Evolutionary conservation across 2,113 vertebrate genomes (phyloP).

Genomic region (Regulus satrapa): DNA sequence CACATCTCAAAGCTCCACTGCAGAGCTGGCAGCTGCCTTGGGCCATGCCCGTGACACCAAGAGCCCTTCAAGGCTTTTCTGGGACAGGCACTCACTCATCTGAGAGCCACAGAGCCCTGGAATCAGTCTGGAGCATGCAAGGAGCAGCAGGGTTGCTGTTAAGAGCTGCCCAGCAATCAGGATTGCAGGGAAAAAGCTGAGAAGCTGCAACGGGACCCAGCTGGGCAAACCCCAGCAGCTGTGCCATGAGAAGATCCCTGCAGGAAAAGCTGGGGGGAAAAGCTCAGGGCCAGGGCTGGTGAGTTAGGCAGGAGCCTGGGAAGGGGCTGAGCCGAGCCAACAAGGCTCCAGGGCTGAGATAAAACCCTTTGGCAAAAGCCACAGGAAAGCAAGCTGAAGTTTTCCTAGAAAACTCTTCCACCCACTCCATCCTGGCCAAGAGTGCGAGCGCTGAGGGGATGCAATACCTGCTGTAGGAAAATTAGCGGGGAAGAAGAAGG

Average conservation of each 20-base stretch:
- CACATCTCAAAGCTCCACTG: neutral
- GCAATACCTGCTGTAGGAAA: neutral
- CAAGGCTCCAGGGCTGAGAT: neutral
- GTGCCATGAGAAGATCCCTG: neutral
- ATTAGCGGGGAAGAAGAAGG: neutral
- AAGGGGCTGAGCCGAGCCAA: neutral
- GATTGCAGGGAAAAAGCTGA: neutral
- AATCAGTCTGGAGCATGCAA: fast-evolving
- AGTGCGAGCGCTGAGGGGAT: fast-evolving
- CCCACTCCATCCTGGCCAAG: neutral
- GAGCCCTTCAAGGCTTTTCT: neutral
- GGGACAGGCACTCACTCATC: fast-evolving
- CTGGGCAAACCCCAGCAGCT: neutral
- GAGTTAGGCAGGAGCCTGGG: neutral
- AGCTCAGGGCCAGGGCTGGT: neutral
- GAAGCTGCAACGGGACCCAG: neutral
- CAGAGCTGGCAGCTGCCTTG: neutral
- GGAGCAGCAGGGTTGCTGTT: neutral
- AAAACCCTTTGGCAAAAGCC: neutral
- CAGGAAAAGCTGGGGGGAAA: neutral
- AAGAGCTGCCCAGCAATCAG: neutral
- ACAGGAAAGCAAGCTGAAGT: neutral
- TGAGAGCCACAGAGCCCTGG: fast-evolving
- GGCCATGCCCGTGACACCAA: too few species aligned
- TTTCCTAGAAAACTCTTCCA: neutral